These are phyloP conservation scores for Anoplophora glabripennis DNA, from an alignment of 1,140 invertebrate genomes.

Conservation along the genomic window DNA sequence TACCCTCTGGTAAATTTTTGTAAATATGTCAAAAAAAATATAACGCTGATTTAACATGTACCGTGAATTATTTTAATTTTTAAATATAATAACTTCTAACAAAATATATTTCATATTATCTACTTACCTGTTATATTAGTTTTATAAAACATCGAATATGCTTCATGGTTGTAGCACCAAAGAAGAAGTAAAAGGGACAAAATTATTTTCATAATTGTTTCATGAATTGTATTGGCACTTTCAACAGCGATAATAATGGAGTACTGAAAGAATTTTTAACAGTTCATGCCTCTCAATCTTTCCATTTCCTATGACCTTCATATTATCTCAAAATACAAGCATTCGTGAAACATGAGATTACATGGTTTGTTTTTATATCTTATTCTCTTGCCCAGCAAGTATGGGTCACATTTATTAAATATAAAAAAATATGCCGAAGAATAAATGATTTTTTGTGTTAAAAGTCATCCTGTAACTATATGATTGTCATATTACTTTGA, in stretches of 20 bases:
- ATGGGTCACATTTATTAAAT: too few relatives aligned
- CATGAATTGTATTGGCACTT: slow-evolving; percentile 1
- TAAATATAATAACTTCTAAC: too few relatives aligned
- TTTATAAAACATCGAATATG: slow-evolving; percentile 18
- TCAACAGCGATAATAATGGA: not conserved
- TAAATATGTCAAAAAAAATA: too few relatives aligned
- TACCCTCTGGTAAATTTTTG: too few relatives aligned
- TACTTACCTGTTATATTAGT: slow-evolving; percentile 24
- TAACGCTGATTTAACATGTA: too few relatives aligned
- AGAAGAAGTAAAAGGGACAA: slow-evolving; percentile 4
- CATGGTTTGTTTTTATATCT: not conserved
- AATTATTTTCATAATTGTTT: too few relatives aligned
- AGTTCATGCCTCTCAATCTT: not conserved
- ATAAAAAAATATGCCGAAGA: too few relatives aligned
- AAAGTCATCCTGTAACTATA: too few relatives aligned
- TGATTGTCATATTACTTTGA: not conserved
- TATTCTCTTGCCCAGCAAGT: too few relatives aligned
- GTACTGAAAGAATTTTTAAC: not conserved
- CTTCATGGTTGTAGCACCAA: not conserved
- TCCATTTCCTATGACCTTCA: slow-evolving; percentile 2
- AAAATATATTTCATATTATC: too few relatives aligned
- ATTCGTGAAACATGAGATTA: not conserved
- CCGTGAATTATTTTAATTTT: too few relatives aligned
- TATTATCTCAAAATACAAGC: slow-evolving; percentile 14
- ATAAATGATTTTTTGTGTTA: too few relatives aligned